Evolutionary conservation across 2,888 invertebrate genomes (phyloP).

Genomic region (Cabera pusaria): DNA sequence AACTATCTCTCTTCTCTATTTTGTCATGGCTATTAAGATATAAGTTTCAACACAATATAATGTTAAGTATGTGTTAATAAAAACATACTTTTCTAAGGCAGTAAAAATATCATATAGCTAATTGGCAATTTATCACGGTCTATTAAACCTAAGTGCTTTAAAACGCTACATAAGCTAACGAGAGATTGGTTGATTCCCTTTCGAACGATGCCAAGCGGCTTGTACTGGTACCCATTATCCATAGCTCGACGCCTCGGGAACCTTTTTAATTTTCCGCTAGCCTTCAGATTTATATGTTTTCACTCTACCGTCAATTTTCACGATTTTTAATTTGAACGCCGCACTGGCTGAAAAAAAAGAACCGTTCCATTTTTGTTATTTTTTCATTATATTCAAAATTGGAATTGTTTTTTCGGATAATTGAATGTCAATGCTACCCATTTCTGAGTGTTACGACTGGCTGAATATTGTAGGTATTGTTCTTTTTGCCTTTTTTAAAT

Average conservation of each 20-base stretch:
- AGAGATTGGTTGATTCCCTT: conserved; percentile 52
- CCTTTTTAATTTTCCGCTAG: conserved; percentile 80
- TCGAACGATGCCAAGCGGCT: conserved; percentile 44
- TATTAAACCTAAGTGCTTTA: conserved; percentile 3
- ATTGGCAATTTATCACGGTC: conserved; percentile 5
- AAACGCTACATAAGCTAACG: conserved; percentile 38
- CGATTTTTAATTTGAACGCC: conserved; percentile 74
- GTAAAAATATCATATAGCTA: too few species aligned
- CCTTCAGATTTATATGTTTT: conserved; percentile 76
- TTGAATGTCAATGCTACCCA: conserved; percentile 27
- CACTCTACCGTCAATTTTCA: conserved; percentile 70
- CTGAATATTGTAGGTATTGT: conserved; percentile 9
- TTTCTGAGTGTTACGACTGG: conserved; percentile 19
- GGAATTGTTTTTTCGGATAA: conserved; percentile 29
- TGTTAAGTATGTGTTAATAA: too few species aligned
- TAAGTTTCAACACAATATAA: too few species aligned
- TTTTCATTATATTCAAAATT: conserved; percentile 32
- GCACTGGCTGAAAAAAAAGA: conserved; percentile 59
- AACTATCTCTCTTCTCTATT: too few species aligned
- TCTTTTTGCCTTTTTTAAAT: background rate
- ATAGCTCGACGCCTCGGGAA: conserved; percentile 54
- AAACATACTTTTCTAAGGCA: too few species aligned
- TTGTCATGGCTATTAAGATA: too few species aligned
- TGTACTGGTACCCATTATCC: too few species aligned
- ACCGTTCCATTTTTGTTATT: conserved; percentile 52